Conservation (phyloP, 2,113 vertebrate genomes). For the Pachycephala philippinensis region DNA sequence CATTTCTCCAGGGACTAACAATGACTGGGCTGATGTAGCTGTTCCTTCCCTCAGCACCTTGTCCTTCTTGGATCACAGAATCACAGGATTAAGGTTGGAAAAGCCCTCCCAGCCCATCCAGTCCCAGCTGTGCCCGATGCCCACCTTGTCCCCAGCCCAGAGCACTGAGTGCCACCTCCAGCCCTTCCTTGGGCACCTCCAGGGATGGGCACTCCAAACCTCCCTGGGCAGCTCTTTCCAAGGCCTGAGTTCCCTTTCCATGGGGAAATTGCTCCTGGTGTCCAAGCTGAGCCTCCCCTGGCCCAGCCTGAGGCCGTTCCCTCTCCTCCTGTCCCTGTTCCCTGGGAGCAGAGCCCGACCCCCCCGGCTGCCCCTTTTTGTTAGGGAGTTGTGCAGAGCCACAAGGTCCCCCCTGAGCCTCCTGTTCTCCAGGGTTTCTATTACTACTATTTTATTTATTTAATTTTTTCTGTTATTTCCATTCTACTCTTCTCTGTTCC, state of each 20-base stretch:
- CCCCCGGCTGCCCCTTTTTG: not conserved
- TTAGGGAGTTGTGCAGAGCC: not conserved
- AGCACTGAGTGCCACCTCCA: not conserved
- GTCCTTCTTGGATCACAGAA: not conserved
- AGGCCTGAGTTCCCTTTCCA: not conserved
- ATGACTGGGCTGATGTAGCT: not conserved
- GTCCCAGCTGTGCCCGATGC: not conserved
- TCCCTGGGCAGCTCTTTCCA: not conserved
- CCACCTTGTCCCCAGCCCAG: not conserved
- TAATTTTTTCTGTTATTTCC: not conserved
- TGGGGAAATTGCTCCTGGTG: not conserved
- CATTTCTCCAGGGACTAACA: not conserved
- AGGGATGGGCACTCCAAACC: not conserved
- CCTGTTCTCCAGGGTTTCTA: not conserved
- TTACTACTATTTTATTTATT: not conserved
- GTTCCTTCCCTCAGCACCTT: not conserved
- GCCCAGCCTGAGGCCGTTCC: not conserved
- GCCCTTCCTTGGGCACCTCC: not conserved
- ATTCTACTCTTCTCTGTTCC: not conserved
- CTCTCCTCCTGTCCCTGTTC: not conserved
- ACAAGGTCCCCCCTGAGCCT: not conserved
- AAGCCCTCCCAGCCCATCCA: not conserved
- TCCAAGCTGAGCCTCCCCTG: not conserved
- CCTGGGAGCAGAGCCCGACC: not conserved
- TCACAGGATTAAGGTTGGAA: accelerated